Base-by-base conservation (phyloP, 1,140 invertebrate species). In the Nephila pilipes region DNA sequence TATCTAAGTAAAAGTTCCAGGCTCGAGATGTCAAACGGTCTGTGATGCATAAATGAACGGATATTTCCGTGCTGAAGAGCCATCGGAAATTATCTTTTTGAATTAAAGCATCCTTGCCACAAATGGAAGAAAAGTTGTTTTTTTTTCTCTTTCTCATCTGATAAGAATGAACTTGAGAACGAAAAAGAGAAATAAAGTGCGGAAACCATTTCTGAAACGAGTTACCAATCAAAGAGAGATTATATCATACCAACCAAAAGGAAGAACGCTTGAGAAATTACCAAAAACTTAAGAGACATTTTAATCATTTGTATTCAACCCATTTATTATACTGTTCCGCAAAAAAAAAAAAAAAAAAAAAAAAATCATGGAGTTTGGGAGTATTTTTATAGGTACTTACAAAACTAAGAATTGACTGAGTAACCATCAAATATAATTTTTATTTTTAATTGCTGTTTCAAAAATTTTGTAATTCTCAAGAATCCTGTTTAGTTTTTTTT, bases 31-130 rank as follows among this genome's bases (percentile, higher is more conserved):
- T 75, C 32, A 75, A 75, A 29, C 69, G 29, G 69, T 29, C 69
- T 29, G 69, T 75, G 69, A 75, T 75, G 69, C 69, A 18, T 75
- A 75, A 75, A 75, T 10, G 69, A 36, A 29, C 10, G 29, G 12
- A 75, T 36, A 36, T 75, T 75, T 36, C 29, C 69, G 25, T 18
- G 16, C 29, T 18, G 32, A 32, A 32, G 69, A 29, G 32, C 18
- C 32, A 75, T 75, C 69, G 69, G 69, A 75, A 75, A 75, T 75
- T 75, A 18, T 75, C 65, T 69, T 32, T n/a, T 75, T 29, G 14
- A 75, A 75, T 75, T 75, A 32, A 75, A 75, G 29, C 25, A 75
- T 32, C 29, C 69, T 5, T 10, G 20, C 69, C 69, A 75, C 16
- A 18, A 75, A 29, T 8, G 69, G 29, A 25, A 12, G 25, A 75